Base-by-base conservation (phyloP, 2,797 vertebrate species). In the Enteromius unitaeniatus region DNA sequence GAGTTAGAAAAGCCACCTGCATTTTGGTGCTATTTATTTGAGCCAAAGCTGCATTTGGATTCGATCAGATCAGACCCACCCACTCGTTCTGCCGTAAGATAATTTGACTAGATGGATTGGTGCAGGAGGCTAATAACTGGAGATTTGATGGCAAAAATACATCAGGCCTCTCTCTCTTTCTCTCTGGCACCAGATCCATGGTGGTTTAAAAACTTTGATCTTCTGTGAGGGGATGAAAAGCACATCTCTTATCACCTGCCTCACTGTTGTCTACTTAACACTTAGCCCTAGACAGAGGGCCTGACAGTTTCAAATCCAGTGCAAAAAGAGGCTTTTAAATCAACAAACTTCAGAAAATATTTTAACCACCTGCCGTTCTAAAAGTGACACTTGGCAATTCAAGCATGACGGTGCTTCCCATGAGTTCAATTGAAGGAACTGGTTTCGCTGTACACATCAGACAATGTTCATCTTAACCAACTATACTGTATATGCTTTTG, bases 51-150 rank as follows among this genome's bases (percentile, higher is more conserved):
- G 73, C 79, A 40, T 84, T 73, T 14, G 42, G 62, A 65, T 86
- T 83, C 81, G 78, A 86, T 87, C 80, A 82, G 88, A 88, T 90
- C 87, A 88, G 87, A 87, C 86, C 87, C 69, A 55, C 84, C 89
- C 82, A 79, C 83, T 68, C 83, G 77, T 82, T 84, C 83, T 55
- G 78, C 72, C 51, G 62, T 28, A 83, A 85, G 86, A 84, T 85
- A 78, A 88, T 86, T 81, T 88, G 86, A 85, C 81, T 78, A 77
- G 82, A 90, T 76, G 78, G 85, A 86, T 83, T 85, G 84, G 70
- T 67, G 86, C 85, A 83, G 84, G 45, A 67, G 74, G 84, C 83
- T 88, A 89, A 86, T 85, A 86, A 85, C 82, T 68, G 42, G 23
- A 86, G 72, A 34, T 78, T 60, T 83, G 82, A 82, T 62, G 69